A percentile compares a stretch with the other conserved stretches of the same genome.
Conservation (phyloP, 2,888 invertebrate genomes). For the Stenotaenia linearis region DNA sequence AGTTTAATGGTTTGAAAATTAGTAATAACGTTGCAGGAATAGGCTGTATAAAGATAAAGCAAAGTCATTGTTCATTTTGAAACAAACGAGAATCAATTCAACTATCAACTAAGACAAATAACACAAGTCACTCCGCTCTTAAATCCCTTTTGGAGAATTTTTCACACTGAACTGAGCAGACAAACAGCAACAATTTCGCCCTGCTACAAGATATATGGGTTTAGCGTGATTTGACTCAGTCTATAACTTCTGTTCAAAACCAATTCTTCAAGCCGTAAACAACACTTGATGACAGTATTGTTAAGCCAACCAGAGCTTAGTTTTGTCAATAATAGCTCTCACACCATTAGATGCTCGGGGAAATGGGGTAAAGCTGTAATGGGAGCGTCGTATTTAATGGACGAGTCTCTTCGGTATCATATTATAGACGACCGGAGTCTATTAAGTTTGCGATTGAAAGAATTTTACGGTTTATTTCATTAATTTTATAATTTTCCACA, state of each 20-base stretch:
- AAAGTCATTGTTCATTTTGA: neutral
- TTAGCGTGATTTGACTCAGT: neutral
- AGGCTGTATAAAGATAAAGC: neutral
- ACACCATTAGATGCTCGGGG: neutral
- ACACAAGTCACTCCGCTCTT: neutral
- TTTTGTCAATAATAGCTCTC: conserved; percentile 3
- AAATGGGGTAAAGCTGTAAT: neutral
- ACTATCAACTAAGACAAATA: neutral
- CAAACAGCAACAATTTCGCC: neutral
- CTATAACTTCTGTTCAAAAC: neutral
- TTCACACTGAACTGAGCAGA: neutral
- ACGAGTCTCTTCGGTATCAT: neutral
- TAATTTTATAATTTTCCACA: no score
- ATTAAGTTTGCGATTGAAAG: no score
- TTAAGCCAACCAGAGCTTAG: neutral
- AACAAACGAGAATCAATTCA: neutral
- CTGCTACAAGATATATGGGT: neutral
- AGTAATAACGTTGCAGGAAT: no score
- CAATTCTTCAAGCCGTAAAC: neutral
- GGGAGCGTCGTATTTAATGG: neutral
- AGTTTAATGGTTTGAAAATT: no score
- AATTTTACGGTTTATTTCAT: no score
- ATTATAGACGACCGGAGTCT: neutral
- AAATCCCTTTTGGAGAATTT: neutral
- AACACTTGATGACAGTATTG: conserved; percentile 2